Evolutionary conservation across 2,888 invertebrate species (phyloP), one percentile per base, ranked within the genome.

Genomic region (Heliconius cydno): DNA sequence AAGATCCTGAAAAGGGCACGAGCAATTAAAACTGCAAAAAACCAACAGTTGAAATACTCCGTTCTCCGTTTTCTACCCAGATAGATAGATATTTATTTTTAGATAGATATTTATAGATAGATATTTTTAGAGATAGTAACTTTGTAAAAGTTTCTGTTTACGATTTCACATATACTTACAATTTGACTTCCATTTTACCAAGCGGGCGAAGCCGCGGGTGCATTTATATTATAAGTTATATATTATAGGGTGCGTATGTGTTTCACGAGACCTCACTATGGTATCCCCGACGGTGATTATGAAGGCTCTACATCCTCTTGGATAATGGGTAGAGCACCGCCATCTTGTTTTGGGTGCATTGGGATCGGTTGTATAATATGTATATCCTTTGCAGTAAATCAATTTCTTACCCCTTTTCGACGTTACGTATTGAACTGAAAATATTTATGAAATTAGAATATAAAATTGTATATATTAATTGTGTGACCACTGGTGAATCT

Each of bases 381-480:
- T 78, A 22, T 78, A 70, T 6, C 72, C 78, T 38, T 82, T 83
- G 1, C 86, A 72, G n/a, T 82, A 82, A 22, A 91, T 85, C 28
- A 90, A 76, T 12, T 70, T 82, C 52, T 86, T 88, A 2, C 88
- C 89, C 46, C 79, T 80, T 67, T 75, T 30, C 0, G 84, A 85
- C 13, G 71, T 73, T 12, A 82, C 66, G 57, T 79, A 82, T 41
- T 77, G 52, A 19, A 81, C 84, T 84, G 80, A 76, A 81, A 82
- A 72, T 60, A 60, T 57, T 10, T 52, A 38, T 9, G 38, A 38
- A 10, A 38, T 38, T 38, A 38, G 38, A 38, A 38, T 3, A 38
- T 10, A 38, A 38, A 38, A 38, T 12, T 38, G 1, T 10, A 2
- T 38, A 38, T 38, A 38, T 38, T 34, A 34, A 34, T 1, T 34